Base-by-base conservation (phyloP, 2,113 vertebrate genomes). In the Anoura caudifer region DNA sequence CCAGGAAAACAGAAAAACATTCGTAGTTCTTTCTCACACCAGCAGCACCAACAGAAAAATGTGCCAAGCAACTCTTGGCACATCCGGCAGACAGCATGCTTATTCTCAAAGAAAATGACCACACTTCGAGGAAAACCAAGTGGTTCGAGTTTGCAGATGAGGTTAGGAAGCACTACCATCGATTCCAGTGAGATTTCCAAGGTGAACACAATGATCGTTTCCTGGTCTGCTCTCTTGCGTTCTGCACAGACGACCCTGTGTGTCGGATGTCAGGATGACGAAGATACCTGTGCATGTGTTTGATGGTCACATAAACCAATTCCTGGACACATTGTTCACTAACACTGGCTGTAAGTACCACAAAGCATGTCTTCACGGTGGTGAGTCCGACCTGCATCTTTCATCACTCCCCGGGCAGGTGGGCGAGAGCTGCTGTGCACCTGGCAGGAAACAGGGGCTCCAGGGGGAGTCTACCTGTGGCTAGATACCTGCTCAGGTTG, bases 361-460 rank as follows among this genome's bases (percentile, higher is more conserved):
- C 2, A 24, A 4, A 20, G 0, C 31, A 5, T 24, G 1, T 28
- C 11, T 63, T 28, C 10, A 0, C 11, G 5, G 15, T 1, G 33
- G 1, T 11, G n/a, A n/a, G 61, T 26, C 5, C 4, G 17, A 0
- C 5, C 1, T 85, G 11, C 22, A 20, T 7, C 19, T 36, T 47
- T 22, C 2, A 20, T 31, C 5, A 0, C 19, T 47, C 33, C 43
- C 4, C 33, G 6, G 7, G 50, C 19, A 1, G 6, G 5, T 1
- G 3, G 12, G 26, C 17, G 31, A 11, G 24, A 65, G 33, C n/a
- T 13, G 6, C 14, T 2, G 5, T 33, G 11, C 2, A 14, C 50
- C 0, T 2, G 31, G 12, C 15, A 0, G 10, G 12, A 7, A 20
- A 28, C 1, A 36, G 1, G 16, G 31, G 0, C 47, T 75, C n/a